A percentile compares a stretch with the other conserved stretches of the same genome.
Evolutionary conservation across 2,797 vertebrate genomes (phyloP).

Genomic region (Euphonia xanthogaster): DNA sequence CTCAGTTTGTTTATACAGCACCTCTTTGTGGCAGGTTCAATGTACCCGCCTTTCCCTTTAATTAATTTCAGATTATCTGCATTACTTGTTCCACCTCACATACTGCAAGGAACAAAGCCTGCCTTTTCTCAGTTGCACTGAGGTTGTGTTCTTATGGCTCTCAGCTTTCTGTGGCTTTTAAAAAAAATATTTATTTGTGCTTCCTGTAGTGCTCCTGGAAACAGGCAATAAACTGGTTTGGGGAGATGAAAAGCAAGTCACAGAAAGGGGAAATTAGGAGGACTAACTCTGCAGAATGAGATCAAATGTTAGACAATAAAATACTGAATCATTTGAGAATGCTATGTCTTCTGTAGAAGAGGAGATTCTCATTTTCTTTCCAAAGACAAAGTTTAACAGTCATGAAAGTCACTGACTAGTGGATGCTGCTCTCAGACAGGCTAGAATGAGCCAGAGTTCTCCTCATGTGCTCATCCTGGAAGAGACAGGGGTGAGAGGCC

Average conservation of each 20-base stretch:
- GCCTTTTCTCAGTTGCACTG: neutral
- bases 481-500: neutral
- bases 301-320: neutral
- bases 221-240: neutral
- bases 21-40: conserved; percentile 1
- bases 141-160: neutral
- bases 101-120: neutral
- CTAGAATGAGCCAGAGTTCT: neutral
- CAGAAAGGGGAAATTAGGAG: neutral
- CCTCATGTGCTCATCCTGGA: neutral
- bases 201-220: neutral
- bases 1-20: neutral
- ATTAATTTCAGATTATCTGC: conserved; percentile 49
- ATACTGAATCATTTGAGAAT: neutral
- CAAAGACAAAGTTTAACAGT: neutral
- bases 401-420: neutral
- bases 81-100: neutral
- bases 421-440: neutral
- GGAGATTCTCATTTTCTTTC: neutral
- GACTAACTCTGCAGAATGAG: neutral
- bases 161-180: neutral
- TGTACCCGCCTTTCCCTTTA: neutral
- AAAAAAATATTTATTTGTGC: neutral
- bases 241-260: neutral
- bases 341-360: neutral